A percentile compares a stretch with the other conserved stretches of the same genome.
Conservation (phyloP, 2,888 invertebrate genomes). For the Argyresthia albistria region DNA sequence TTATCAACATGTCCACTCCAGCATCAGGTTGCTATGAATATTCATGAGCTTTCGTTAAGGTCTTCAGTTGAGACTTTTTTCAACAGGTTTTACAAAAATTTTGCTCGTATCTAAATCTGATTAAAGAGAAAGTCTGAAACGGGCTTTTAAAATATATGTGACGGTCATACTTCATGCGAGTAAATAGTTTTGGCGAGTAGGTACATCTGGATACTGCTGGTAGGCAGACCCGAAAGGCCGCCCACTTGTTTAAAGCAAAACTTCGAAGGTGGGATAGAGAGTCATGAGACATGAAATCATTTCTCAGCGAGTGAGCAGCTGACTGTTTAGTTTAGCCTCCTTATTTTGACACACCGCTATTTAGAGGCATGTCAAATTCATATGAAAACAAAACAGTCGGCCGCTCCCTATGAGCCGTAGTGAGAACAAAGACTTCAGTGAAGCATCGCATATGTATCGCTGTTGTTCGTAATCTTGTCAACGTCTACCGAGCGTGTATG, state of each 20-base stretch:
- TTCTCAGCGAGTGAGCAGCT: too few species aligned
- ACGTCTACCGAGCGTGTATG: background rate
- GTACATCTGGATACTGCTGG: background rate
- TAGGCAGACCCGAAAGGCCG: too few species aligned
- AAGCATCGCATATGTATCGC: too few species aligned
- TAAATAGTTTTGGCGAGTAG: constrained; percentile 15
- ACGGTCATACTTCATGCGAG: constrained; percentile 32
- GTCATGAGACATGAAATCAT: too few species aligned
- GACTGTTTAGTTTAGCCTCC: too few species aligned
- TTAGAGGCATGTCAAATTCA: too few species aligned
- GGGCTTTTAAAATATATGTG: constrained; percentile 21
- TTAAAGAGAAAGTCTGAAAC: constrained; percentile 32
- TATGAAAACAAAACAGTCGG: too few species aligned
- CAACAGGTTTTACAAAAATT: background rate
- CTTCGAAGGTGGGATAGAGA: too few species aligned
- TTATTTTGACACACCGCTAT: too few species aligned
- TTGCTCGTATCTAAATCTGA: background rate
- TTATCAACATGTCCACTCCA: background rate
- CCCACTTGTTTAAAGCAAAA: too few species aligned
- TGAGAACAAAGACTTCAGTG: too few species aligned
- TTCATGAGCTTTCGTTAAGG: background rate
- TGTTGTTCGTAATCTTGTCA: background rate
- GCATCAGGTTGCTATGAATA: background rate
- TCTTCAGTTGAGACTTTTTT: background rate
- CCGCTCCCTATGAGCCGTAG: too few species aligned